Conservation (phyloP, 2,113 vertebrate genomes). For the Aptenodytes patagonicus region DNA sequence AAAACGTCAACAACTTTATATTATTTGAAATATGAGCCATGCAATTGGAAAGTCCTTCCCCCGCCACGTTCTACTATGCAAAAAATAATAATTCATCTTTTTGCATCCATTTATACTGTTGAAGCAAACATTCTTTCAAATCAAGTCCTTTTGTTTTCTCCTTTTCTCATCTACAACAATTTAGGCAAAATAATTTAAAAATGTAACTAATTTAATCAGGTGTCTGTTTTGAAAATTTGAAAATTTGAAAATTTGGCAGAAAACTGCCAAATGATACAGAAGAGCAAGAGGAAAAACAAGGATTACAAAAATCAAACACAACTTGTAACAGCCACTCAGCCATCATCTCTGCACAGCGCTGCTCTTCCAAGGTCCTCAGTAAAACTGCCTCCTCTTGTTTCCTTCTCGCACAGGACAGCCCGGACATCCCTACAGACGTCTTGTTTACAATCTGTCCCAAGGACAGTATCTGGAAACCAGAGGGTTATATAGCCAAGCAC, state of each 20-base stretch:
- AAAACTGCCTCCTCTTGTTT: slow-evolving; percentile 65
- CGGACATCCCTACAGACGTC: slow-evolving; percentile 54
- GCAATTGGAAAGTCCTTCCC: neutral
- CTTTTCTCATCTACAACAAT: neutral
- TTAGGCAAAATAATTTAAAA: neutral
- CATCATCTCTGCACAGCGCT: slow-evolving; percentile 68
- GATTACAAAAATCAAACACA: slow-evolving; percentile 65
- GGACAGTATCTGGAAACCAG: neutral
- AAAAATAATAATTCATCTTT: neutral
- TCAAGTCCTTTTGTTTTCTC: slow-evolving; percentile 10
- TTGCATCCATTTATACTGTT: neutral
- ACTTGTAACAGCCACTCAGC: slow-evolving; percentile 73
- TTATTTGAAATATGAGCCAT: neutral
- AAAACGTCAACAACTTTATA: slow-evolving; percentile 27
- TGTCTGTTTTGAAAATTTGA: neutral
- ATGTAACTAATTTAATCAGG: neutral
- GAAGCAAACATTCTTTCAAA: neutral
- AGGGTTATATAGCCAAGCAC: neutral
- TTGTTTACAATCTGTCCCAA: neutral
- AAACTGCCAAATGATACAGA: neutral
- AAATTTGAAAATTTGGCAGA: too few relatives aligned
- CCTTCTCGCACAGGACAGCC: slow-evolving; percentile 60
- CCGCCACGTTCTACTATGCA: neutral
- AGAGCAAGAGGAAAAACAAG: neutral
- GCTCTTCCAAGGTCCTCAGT: slow-evolving; percentile 68